Evolutionary conservation across 2,888 invertebrate genomes (phyloP).

Genomic region (Hymenopus coronatus): DNA sequence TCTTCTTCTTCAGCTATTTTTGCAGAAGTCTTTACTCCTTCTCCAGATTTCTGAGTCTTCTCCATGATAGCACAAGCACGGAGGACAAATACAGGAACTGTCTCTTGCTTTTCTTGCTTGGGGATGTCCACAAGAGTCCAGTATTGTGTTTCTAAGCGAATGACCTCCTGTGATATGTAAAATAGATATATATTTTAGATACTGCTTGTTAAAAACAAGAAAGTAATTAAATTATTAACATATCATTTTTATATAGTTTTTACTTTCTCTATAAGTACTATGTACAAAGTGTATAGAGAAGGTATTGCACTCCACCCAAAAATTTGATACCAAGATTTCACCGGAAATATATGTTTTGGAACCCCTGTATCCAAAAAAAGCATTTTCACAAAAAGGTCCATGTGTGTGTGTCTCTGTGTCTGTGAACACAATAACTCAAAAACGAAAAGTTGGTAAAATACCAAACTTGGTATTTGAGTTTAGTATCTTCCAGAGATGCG

Average conservation of each 20-base stretch:
- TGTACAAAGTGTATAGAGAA: too few relatives aligned
- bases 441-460: too few relatives aligned
- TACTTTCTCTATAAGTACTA: too few relatives aligned
- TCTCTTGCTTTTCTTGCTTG: conserved; percentile 90
- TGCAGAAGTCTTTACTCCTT: conserved; percentile 82
- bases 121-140: conserved; percentile 94
- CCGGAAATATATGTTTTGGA: too few relatives aligned
- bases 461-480: too few relatives aligned
- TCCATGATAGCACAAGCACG: conserved; percentile 90
- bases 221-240: neutral
- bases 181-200: neutral
- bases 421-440: too few relatives aligned
- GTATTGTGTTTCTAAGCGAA: conserved; percentile 86
- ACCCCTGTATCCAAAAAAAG: too few relatives aligned
- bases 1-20: conserved; percentile 84
- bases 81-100: conserved; percentile 86
- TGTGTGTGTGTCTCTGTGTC: too few relatives aligned
- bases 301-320: too few relatives aligned
- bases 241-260: neutral
- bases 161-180: conserved; percentile 68
- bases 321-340: too few relatives aligned
- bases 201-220: neutral
- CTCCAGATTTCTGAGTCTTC: conserved; percentile 85
- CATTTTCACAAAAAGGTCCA: too few relatives aligned
- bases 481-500: too few relatives aligned